phyloP scores from a whole-genome alignment of 2,113 vertebrate species.

The Lophochroa leadbeateri region DNA sequence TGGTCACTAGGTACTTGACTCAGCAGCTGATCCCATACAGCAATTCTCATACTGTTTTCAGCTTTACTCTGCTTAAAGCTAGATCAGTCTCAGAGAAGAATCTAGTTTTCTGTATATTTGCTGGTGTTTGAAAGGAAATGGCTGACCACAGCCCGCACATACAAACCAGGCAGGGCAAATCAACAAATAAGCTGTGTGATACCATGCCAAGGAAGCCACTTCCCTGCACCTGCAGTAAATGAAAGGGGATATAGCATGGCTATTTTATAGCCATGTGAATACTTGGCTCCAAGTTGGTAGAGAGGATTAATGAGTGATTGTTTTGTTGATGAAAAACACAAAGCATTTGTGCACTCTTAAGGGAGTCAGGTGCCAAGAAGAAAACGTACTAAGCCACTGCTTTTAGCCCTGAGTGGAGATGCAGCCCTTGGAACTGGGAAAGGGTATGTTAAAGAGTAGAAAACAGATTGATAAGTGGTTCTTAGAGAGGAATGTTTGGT shows the following conservation, averaged over 20 bases:
- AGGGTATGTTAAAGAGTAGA: not conserved
- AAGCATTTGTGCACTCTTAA: not conserved
- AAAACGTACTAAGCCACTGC: not conserved
- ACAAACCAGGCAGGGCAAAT: not conserved
- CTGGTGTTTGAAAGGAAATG: not conserved
- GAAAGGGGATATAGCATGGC: not conserved
- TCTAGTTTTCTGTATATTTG: not conserved
- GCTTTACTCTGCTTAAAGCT: not conserved
- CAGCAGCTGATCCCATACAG: not conserved
- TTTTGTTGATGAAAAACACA: not conserved
- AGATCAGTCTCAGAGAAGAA: not conserved
- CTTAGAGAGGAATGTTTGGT: not conserved
- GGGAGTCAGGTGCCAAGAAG: not conserved
- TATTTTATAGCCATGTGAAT: not conserved
- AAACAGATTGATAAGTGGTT: constrained; percentile 2
- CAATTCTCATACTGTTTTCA: not conserved
- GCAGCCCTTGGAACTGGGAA: not conserved
- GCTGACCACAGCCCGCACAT: not conserved
- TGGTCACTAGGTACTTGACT: not conserved
- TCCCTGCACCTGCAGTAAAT: not conserved
- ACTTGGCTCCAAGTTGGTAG: not conserved
- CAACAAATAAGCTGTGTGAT: not conserved
- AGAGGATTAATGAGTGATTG: not conserved
- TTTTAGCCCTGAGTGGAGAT: not conserved
- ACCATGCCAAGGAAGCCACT: not conserved